phyloP scores from a whole-genome alignment of 2,888 invertebrate genomes.

The Hydropsyche betteni region DNA sequence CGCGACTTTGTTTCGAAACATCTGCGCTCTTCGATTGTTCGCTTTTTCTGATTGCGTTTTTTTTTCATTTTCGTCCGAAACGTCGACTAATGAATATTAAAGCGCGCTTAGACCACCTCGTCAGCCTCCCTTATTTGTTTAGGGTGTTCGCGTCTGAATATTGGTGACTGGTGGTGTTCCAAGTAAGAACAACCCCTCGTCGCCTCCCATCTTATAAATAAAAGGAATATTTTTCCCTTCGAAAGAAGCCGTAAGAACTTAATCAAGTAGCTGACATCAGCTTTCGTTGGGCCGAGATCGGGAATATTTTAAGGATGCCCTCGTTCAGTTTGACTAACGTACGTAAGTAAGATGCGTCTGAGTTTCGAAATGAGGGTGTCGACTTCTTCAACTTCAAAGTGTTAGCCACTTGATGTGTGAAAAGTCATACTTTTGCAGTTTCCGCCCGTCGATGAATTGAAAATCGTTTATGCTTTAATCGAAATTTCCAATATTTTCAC shows the following conservation, averaged over 20 bases:
- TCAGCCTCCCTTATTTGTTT: conserved; percentile 49
- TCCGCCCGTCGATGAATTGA: background rate
- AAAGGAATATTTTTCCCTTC: conserved; percentile 52
- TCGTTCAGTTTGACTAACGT: conserved; percentile 45
- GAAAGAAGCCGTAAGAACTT: conserved; percentile 51
- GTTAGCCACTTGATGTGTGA: conserved; percentile 12
- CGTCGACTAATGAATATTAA: conserved; percentile 52
- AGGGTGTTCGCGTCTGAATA: conserved; percentile 36
- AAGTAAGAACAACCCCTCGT: background rate
- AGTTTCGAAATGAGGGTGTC: conserved; percentile 38
- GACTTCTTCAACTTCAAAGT: conserved; percentile 33
- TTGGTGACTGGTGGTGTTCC: conserved; percentile 15
- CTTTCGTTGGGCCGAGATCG: conserved; percentile 43
- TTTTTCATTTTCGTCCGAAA: conserved; percentile 48
- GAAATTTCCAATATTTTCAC: background rate
- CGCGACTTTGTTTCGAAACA: conserved; percentile 35
- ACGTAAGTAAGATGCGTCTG: conserved; percentile 42
- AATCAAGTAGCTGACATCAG: conserved; percentile 53
- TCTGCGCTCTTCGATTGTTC: conserved; percentile 48
- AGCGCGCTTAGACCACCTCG: conserved; percentile 49
- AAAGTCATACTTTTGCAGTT: conserved; percentile 34
- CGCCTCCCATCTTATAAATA: conserved; percentile 49
- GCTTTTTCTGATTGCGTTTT: conserved; percentile 51
- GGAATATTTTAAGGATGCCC: conserved; percentile 50
- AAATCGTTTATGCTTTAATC: background rate